Evolutionary conservation across 2,888 invertebrate genomes (phyloP), one percentile per base, ranked within the genome.

Genomic region (Hololepta plana): DNA sequence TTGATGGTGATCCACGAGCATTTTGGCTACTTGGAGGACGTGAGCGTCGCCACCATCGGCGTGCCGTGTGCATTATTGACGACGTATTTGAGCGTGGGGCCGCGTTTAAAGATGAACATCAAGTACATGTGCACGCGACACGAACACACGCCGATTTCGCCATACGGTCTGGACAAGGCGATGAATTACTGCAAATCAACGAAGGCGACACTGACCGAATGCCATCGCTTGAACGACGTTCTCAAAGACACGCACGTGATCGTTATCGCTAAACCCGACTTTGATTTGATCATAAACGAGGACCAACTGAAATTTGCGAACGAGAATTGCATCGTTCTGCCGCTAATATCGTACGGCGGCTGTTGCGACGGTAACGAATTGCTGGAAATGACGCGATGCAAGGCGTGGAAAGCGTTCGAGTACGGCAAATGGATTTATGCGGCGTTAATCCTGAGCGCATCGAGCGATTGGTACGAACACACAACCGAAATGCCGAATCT

Each of bases 341-440:
- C 23, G n/a, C n/a, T 23, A 26, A 12, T 26, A 29, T 6, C 32
- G 29, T 2, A 26, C 26, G 9, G 16, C 29, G 8, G 4, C 11
- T 7, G 12, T 16, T 7, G 23, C 23, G n/a, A 20, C 27, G 10
- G 27, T n/a, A 29, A 8, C 6, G 14, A 4, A 13, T 9, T 10
- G 21, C 29, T 8, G 12, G 27, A 3, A 11, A 24, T 20, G 24
- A 26, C 9, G 8, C 15, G 4, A 23, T 29, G 29, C 24, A 11
- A 29, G 9, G 23, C 20, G 15, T 32, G 29, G 29, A 25, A 26
- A 21, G 14, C 26, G 4, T 23, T 23, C 5, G 9, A 27, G 7
- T 29, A 32, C 23, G 14, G 15, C 7, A 24, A 26, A 19, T 32
- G 32, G 32, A 29, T 32, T 10, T 24, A 23, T 12, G 26, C 29